Percentiles rank a stretch among this genome's conserved stretches.
phyloP scores from a whole-genome alignment of 1,140 invertebrate genomes.

The Sogatella furcifera region DNA sequence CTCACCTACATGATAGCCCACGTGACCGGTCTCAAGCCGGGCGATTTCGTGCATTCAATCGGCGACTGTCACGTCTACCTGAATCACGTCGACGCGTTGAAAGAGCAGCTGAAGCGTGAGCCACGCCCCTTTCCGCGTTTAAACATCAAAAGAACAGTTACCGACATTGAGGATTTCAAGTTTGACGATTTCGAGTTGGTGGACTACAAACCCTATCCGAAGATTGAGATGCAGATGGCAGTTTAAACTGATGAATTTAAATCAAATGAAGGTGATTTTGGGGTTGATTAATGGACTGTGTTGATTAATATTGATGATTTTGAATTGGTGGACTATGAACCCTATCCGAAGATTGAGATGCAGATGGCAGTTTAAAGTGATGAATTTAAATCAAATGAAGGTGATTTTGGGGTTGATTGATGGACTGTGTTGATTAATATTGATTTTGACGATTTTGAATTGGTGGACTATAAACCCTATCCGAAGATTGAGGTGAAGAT shows the following conservation, averaged over 20 bases:
- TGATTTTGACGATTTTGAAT: conserved; percentile 80
- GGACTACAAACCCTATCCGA: conserved; percentile 82
- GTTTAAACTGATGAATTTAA: conserved; percentile 46
- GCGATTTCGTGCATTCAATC: conserved; percentile 92
- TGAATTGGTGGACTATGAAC: conserved; percentile 76
- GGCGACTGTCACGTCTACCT: conserved; percentile 95
- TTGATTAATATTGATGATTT: no score
- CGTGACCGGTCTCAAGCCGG: conserved; percentile 76
- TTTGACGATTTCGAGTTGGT: conserved; percentile 80
- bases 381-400: no score
- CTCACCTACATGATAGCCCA: conserved; percentile 95
- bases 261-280: no score
- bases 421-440: no score
- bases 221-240: conserved; percentile 94
- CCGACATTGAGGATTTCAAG: conserved; percentile 81
- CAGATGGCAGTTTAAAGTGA: conserved; percentile 82
- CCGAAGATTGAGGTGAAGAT: conserved; percentile 90
- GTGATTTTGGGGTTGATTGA: no score
- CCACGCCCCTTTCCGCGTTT: conserved; percentile 80
- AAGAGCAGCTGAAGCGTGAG: conserved; percentile 68
- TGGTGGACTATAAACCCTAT: conserved; percentile 82
- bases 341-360: conserved; percentile 87
- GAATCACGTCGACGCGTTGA: conserved; percentile 81
- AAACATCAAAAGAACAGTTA: conserved; percentile 54
- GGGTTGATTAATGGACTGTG: no score